Conservation (phyloP, 2,113 vertebrate genomes). For the Trematocara unimaculatum region DNA sequence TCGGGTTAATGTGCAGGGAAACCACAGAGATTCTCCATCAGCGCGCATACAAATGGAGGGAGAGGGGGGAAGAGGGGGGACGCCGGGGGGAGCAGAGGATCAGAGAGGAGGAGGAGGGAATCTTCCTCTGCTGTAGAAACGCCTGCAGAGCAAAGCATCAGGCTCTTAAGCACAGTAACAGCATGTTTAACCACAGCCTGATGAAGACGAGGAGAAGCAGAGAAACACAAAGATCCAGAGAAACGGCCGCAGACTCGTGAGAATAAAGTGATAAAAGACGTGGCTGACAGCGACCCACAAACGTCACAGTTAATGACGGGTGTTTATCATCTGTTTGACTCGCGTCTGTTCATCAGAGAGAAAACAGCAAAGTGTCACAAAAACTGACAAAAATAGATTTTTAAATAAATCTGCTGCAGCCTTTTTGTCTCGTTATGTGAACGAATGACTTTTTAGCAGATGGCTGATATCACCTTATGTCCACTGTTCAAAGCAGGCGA, state of each 20-base stretch:
- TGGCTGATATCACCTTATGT: neutral
- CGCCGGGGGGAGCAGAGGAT: neutral
- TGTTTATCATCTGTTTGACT: neutral
- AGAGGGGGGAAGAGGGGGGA: neutral
- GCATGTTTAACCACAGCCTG: neutral
- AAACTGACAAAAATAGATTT: neutral
- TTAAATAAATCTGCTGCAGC: neutral
- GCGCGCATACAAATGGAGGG: neutral
- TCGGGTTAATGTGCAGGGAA: conserved; percentile 1
- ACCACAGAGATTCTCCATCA: conserved; percentile 6
- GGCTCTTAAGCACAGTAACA: neutral
- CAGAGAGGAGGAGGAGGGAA: neutral
- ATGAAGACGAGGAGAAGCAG: neutral
- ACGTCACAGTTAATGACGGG: neutral
- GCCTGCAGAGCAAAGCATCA: neutral
- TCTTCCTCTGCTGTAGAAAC: neutral
- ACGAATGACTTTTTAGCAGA: neutral
- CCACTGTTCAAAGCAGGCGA: neutral
- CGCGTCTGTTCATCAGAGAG: neutral
- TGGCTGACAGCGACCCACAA: neutral
- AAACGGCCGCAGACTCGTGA: neutral
- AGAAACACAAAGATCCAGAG: neutral
- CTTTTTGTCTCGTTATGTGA: neutral
- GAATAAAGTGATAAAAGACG: neutral
- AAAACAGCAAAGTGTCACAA: neutral